Percentiles rank a stretch among this genome's conserved stretches.
phyloP scores from a whole-genome alignment of 2,797 vertebrate genomes.

The Lagocephalus sceleratus region DNA sequence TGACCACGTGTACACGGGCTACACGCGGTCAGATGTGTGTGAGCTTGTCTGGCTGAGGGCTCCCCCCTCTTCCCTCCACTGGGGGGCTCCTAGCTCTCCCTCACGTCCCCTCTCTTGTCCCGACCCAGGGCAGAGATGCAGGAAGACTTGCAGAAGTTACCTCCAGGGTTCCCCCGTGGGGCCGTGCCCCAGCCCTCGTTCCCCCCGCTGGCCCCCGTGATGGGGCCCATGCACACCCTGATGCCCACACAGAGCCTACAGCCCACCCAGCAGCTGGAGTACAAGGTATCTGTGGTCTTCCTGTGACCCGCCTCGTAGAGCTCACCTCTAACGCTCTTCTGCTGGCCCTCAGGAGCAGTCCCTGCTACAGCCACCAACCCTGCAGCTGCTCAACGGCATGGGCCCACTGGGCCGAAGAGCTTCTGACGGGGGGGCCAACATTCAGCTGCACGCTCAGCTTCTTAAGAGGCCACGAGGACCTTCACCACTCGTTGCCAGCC shows the following conservation, averaged over 20 bases:
- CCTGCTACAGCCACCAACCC: slow-evolving; percentile 92
- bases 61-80: too few species aligned
- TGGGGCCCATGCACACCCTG: slow-evolving; percentile 87
- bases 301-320: too few species aligned
- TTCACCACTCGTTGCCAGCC: slow-evolving; percentile 91
- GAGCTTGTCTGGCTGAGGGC: too few species aligned
- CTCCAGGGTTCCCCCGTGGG: slow-evolving; percentile 88
- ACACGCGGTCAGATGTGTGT: too few species aligned
- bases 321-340: not conserved
- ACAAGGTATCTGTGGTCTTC: too few species aligned
- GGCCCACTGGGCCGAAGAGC: slow-evolving; percentile 93
- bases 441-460: slow-evolving; percentile 95
- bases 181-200: slow-evolving; percentile 84
- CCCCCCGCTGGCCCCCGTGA: slow-evolving; percentile 82
- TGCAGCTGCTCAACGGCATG: slow-evolving; percentile 97
- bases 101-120: not conserved
- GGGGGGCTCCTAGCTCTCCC: too few species aligned
- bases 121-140: slow-evolving; percentile 87
- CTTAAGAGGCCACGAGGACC: slow-evolving; percentile 94
- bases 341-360: slow-evolving; percentile 85
- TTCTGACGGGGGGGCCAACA: slow-evolving; percentile 96
- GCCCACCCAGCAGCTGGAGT: slow-evolving; percentile 91
- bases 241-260: slow-evolving; percentile 92
- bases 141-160: slow-evolving; percentile 92
- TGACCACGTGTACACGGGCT: too few species aligned